Evolutionary conservation across 1,140 invertebrate genomes (phyloP), one percentile per base, ranked within the genome.

Genomic region (Sinella curviseta): DNA sequence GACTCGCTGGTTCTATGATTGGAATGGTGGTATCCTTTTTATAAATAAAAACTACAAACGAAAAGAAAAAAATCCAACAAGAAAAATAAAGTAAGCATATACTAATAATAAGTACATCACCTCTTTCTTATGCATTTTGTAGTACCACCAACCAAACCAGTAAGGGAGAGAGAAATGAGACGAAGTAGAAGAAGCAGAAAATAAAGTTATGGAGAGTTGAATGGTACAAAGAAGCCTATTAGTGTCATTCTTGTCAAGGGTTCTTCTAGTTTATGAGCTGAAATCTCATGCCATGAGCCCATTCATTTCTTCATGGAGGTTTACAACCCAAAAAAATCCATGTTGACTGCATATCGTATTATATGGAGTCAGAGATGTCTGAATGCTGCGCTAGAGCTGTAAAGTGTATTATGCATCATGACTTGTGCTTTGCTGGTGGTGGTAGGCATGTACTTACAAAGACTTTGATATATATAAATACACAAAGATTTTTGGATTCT

Each of bases 221-320:
- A 70, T 70, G 65, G 65, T 70, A 70, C 65, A 70, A 70, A 30
- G 26, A 70, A 70, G 65, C 65, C 65, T 70, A 70, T 70, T 70
- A 70, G 65, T 70, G 65, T 70, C 65, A 70, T 70, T 70, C 65
- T 70, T 70, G 65, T 70, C 65, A 70, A 70, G 65, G 65, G 65
- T 70, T 70, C 65, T 70, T 70, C 65, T 70, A 70, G 28, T 70
- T 70, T 70, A 70, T 70, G 65, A 70, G 65, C 65, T 70, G 65
- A 70, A 70, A 70, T 70, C 65, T 70, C 65, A 70, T 70, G 65
- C 65, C 65, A 70, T 70, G 65, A 70, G 65, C 65, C 65, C 65
- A 70, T 70, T 70, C 65, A 70, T 70, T 70, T 70, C 65, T 70
- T 70, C 65, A 31, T 12, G 65, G 65, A 70, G 65, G 65, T 70